Conservation (phyloP, 1,140 invertebrate species). For the Cylas formicarius region DNA sequence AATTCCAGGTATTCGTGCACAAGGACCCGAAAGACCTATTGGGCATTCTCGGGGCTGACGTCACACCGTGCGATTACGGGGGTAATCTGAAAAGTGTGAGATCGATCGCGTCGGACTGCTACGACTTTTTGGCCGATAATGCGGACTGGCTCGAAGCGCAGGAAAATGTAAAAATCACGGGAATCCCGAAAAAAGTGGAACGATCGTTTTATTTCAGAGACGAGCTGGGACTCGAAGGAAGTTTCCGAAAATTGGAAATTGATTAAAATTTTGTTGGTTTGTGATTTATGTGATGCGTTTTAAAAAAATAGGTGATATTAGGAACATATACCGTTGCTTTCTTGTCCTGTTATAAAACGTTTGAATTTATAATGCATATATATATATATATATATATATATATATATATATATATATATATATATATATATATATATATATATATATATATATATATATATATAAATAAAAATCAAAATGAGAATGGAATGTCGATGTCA, state of each 20-base stretch:
- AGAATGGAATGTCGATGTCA: too few species aligned
- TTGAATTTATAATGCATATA: too few species aligned
- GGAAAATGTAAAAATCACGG: constrained; percentile 21
- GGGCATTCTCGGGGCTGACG: constrained; percentile 26
- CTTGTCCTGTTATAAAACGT: too few species aligned
- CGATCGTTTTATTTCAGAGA: constrained; percentile 7
- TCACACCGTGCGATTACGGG: constrained; percentile 34
- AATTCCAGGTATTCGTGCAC: constrained; percentile 36
- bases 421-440: too few species aligned
- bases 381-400: too few species aligned
- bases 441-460: too few species aligned
- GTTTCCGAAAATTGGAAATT: constrained; percentile 28
- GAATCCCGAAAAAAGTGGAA: constrained; percentile 13
- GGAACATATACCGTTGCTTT: too few species aligned
- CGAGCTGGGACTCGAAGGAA: constrained; percentile 19
- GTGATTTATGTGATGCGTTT: too few species aligned
- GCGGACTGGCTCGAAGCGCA: constrained; percentile 27
- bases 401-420: too few species aligned
- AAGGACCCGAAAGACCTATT: constrained; percentile 22
- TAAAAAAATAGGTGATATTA: too few species aligned
- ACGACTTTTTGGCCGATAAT: constrained; percentile 22
- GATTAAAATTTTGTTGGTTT: constrained; percentile 17
- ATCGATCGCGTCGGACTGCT: constrained; percentile 25
- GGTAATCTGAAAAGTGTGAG: constrained; percentile 26
- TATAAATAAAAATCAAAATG: too few species aligned